These are phyloP conservation scores for Saccopteryx leptura DNA, from an alignment of 2,113 vertebrate species.

Conservation along the genomic window DNA sequence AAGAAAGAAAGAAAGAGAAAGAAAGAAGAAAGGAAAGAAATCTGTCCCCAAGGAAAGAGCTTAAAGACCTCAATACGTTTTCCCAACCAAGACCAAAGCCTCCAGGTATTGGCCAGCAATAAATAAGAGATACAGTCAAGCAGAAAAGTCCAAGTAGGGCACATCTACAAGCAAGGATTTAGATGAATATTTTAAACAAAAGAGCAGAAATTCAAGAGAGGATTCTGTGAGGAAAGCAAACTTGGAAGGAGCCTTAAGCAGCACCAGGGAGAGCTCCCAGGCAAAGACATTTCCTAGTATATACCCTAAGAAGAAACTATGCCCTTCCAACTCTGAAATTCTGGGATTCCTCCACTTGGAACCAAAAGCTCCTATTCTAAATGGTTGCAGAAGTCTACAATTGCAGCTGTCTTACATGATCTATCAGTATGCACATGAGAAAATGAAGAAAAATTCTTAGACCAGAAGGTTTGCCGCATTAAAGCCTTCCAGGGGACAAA, in stretches of 20 bases:
- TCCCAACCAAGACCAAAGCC: background rate
- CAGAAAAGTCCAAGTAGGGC: background rate
- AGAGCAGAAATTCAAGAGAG: background rate
- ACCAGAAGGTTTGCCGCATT: background rate
- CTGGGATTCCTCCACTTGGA: background rate
- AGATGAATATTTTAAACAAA: background rate
- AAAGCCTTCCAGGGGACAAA: background rate
- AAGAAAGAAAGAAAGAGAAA: too few relatives aligned
- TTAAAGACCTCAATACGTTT: background rate
- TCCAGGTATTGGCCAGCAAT: background rate
- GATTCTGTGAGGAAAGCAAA: background rate
- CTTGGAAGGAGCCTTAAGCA: background rate
- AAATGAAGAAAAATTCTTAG: background rate
- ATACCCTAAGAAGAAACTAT: background rate
- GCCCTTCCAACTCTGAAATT: background rate
- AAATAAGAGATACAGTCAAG: background rate
- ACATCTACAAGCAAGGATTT: background rate
- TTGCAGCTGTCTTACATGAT: background rate
- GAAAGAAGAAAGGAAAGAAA: background rate
- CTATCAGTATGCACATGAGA: background rate
- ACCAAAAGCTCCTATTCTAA: background rate
- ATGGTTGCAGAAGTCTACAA: background rate
- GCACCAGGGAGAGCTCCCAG: slow-evolving; percentile 65
- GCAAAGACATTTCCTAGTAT: accelerated
- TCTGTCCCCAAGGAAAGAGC: background rate